A percentile compares a stretch with the other conserved stretches of the same genome.
Evolutionary conservation across 2,888 invertebrate genomes (phyloP).

Genomic region (Cosmopolites sordidus): DNA sequence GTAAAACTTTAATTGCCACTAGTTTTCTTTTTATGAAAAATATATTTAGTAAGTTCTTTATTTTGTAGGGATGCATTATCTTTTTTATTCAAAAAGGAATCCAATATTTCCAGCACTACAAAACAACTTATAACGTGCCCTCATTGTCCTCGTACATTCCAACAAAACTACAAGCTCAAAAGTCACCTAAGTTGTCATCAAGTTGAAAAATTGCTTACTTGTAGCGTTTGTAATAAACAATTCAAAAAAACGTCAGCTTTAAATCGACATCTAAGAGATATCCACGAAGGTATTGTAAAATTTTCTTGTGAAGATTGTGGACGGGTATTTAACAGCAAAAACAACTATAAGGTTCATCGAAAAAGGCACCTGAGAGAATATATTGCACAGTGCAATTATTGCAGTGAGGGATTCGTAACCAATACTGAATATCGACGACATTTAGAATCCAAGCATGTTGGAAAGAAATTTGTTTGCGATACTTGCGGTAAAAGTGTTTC

Average conservation of each 20-base stretch:
- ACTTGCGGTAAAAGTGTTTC: slow-evolving; percentile 22
- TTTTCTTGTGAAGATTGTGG: slow-evolving; percentile 18
- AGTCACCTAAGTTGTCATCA: slow-evolving; percentile 52
- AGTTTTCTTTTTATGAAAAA: too few species aligned
- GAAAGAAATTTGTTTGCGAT: slow-evolving; percentile 21
- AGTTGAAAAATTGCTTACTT: slow-evolving; percentile 52
- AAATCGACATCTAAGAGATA: slow-evolving; percentile 17
- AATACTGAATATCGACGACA: slow-evolving; percentile 25
- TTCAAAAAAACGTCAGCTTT: slow-evolving; percentile 20
- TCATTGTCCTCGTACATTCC: slow-evolving; percentile 14
- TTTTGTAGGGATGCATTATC: too few species aligned
- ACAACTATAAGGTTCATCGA: slow-evolving; percentile 18
- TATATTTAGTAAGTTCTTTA: too few species aligned
- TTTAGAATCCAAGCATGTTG: slow-evolving; percentile 21
- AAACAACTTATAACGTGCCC: slow-evolving; percentile 10
- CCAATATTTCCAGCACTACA: too few species aligned
- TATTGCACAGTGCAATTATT: slow-evolving; percentile 34
- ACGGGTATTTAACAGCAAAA: slow-evolving; percentile 20
- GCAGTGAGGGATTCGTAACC: slow-evolving; percentile 37
- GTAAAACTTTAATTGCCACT: too few species aligned
- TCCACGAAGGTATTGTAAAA: slow-evolving; percentile 12
- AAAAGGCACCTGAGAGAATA: slow-evolving; percentile 18
- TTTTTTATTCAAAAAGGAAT: too few species aligned
- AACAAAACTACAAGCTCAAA: slow-evolving; percentile 18
- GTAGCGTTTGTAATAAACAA: slow-evolving; percentile 31